These are phyloP conservation scores for Eucera pruinosa DNA, from an alignment of 2,888 invertebrate genomes.

Conservation along the genomic window DNA sequence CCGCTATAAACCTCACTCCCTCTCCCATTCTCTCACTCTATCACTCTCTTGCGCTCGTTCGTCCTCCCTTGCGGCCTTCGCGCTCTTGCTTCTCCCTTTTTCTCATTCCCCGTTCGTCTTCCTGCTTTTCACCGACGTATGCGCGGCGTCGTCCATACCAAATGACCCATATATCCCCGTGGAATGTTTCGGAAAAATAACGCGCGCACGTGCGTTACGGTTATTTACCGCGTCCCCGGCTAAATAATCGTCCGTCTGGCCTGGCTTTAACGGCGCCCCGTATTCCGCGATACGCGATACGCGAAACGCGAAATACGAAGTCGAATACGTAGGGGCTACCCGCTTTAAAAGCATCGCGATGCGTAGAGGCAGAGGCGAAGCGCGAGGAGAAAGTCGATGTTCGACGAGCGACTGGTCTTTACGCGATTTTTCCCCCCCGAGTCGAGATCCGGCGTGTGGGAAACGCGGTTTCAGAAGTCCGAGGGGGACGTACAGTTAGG, in stretches of 20 bases:
- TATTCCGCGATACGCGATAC: too few species aligned
- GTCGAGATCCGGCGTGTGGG: conserved; percentile 3
- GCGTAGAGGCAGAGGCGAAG: too few species aligned
- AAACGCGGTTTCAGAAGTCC: conserved; percentile 25
- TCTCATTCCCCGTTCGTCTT: conserved; percentile 40
- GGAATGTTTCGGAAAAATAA: conserved; percentile 41
- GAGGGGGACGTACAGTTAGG: conserved; percentile 25
- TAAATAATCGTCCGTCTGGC: neutral
- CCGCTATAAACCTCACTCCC: conserved; percentile 36
- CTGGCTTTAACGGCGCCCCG: neutral
- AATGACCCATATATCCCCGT: conserved; percentile 54
- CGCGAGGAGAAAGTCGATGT: conserved; percentile 23
- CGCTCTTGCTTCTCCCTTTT: conserved; percentile 34
- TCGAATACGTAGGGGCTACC: too few species aligned
- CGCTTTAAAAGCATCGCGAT: neutral
- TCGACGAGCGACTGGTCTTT: neutral
- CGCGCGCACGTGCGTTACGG: conserved; percentile 12
- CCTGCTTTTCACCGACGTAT: conserved; percentile 34
- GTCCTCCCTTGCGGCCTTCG: too few species aligned
- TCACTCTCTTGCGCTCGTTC: too few species aligned
- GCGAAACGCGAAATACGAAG: too few species aligned
- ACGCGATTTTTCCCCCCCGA: conserved; percentile 1
- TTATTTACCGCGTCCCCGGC: conserved; percentile 16
- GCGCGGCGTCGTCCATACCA: conserved; percentile 46
- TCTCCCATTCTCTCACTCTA: conserved; percentile 30